Evolutionary conservation across 2,888 invertebrate species (phyloP), one percentile per base, ranked within the genome.

Genomic region (Syritta pipiens): DNA sequence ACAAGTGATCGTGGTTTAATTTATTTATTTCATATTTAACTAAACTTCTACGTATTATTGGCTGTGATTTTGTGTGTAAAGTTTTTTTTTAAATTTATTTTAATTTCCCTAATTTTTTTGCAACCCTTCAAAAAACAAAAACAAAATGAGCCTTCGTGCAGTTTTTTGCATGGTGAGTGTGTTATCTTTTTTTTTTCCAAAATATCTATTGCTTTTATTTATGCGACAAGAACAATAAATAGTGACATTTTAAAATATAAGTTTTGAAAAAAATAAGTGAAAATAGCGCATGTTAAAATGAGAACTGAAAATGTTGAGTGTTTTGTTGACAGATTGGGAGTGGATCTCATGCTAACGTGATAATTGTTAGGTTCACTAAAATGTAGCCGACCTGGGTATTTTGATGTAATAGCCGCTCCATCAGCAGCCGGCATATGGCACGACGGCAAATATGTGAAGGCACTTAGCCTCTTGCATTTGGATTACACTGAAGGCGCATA

Each of bases 111-210:
- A 30, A 42, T 71, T 65, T 55, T 60, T 65, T 9, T 20, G 57
- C 22, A 28, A 53, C 28, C 44, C 20, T 24, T 12, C 22, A 37
- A 62, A 75, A 59, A 65, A 67, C 51, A 68, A 74, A 20, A 71
- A 72, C 55, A 86, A 82, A 84, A 88, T 88, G 88, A 84, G 82
- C 60, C 67, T 86, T 86, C 88, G 88, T 88, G 88, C 88, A 85
- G 86, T 84, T 84, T 82, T 87, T 81, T 88, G 88, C 88, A 88
- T 88, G 88, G 88, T 88, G 85, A 88, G 88, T 88, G 84, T 69
- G 12, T 63, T 32, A 32, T 20, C 6, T 35, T 6, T 59, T 46
- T 49, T 40, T 63, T 40, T 46, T 12, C 40, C 30, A 44, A 20
- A 24, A 26, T 20, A 30, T 30, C 44, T 42, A 4, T n/a, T 51